Evolutionary conservation across 2,888 invertebrate species (phyloP).

Genomic region (Tubulanus polymorphus): DNA sequence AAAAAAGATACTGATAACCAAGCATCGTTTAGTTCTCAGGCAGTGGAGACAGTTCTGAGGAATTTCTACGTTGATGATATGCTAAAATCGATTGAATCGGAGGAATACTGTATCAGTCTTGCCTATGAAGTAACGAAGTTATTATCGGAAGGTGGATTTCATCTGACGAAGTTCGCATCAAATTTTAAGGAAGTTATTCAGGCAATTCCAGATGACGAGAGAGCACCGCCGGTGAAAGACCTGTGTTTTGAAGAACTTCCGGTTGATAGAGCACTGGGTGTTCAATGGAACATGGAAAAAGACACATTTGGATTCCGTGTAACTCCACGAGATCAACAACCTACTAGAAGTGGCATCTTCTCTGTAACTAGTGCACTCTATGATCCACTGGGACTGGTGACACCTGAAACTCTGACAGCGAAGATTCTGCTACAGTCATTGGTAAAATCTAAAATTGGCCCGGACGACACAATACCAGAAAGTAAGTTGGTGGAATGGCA

Average conservation of each 20-base stretch:
- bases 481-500: not conserved
- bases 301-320: too few species aligned
- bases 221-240: conserved; percentile 31
- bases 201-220: not conserved
- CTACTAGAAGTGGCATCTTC: too few species aligned
- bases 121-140: not conserved
- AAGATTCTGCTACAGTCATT: not conserved
- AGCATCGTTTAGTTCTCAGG: not conserved
- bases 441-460: not conserved
- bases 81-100: not conserved
- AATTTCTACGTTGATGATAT: conserved; percentile 5
- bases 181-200: not conserved
- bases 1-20: not conserved
- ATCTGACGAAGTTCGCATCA: not conserved
- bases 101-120: not conserved
- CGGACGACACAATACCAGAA: not conserved
- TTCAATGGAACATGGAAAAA: not conserved
- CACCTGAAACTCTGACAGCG: not conserved
- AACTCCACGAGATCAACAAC: too few species aligned
- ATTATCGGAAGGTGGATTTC: not conserved
- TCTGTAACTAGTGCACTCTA: not conserved
- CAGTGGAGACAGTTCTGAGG: not conserved
- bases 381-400: not conserved
- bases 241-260: not conserved
- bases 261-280: not conserved